These are phyloP conservation scores for Oryzias melastigma DNA, from an alignment of 2,113 vertebrate species.

Conservation along the genomic window DNA sequence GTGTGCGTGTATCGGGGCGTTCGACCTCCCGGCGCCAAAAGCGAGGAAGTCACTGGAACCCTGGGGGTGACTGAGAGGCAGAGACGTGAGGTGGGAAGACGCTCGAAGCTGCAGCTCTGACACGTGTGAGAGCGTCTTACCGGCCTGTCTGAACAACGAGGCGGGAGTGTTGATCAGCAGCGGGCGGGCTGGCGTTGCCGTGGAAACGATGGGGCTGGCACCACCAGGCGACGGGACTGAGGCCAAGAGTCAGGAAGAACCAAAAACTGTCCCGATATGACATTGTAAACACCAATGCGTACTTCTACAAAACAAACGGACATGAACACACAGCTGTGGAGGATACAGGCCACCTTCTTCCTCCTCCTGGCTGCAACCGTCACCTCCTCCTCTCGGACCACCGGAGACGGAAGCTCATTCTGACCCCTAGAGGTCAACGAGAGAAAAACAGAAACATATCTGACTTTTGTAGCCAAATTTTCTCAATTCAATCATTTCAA, in stretches of 20 bases:
- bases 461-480: background rate
- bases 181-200: constrained; percentile 59
- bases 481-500: too few relatives aligned
- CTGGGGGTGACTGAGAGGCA: constrained; percentile 60
- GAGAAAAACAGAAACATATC: background rate
- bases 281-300: too few relatives aligned
- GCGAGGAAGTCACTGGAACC: constrained; percentile 61
- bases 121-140: constrained; percentile 48
- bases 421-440: constrained; percentile 38
- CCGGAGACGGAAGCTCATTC: constrained; percentile 69
- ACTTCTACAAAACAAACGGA: background rate
- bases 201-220: constrained; percentile 32
- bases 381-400: constrained; percentile 77
- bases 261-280: background rate
- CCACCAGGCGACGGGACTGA: constrained; percentile 63
- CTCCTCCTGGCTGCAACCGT: constrained; percentile 77
- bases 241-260: constrained; percentile 37
- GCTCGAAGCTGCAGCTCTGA: background rate
- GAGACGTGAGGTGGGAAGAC: background rate
- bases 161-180: constrained; percentile 59
- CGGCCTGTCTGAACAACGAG: constrained; percentile 70
- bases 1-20: constrained; percentile 56
- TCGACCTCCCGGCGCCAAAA: constrained; percentile 53
- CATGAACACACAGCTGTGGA: constrained; percentile 19
- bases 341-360: constrained; percentile 88